Conservation (phyloP, 1,140 invertebrate genomes). For the Charaxes varanes region DNA sequence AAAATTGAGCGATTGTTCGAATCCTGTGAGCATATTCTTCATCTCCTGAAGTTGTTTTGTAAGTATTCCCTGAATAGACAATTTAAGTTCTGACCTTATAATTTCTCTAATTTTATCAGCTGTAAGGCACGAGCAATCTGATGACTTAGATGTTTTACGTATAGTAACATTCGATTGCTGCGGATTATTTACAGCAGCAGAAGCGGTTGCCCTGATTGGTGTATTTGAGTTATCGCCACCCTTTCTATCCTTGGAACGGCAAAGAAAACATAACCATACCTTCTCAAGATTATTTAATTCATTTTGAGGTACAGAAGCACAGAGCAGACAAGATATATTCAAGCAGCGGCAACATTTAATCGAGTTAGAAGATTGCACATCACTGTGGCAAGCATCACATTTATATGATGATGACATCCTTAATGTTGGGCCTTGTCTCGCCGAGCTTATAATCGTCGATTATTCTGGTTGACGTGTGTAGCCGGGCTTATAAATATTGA, state of each 20-base stretch:
- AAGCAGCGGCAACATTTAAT: not conserved
- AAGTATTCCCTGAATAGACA: not conserved
- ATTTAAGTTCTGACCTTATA: not conserved
- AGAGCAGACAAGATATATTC: not conserved
- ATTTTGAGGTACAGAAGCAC: not conserved
- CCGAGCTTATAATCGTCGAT: too few species aligned
- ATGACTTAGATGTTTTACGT: not conserved
- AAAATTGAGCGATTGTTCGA: constrained; percentile 1
- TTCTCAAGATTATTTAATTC: not conserved
- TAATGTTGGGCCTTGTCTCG: too few species aligned
- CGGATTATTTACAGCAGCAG: not conserved
- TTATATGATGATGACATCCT: too few species aligned
- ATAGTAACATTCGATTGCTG: constrained; percentile 1
- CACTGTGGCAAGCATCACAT: not conserved
- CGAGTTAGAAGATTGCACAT: not conserved
- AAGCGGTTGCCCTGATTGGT: not conserved
- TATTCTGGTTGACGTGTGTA: too few species aligned
- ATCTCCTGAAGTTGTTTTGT: not conserved
- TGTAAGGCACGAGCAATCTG: not conserved
- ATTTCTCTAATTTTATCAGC: constrained; percentile 1
- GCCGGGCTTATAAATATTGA: too few species aligned
- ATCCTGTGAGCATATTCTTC: not conserved
- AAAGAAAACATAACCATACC: not conserved
- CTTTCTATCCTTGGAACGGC: not conserved
- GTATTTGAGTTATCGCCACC: not conserved